These are phyloP conservation scores for Thecocarcelia acutangulata DNA, from an alignment of 2,888 invertebrate genomes.

Conservation along the genomic window DNA sequence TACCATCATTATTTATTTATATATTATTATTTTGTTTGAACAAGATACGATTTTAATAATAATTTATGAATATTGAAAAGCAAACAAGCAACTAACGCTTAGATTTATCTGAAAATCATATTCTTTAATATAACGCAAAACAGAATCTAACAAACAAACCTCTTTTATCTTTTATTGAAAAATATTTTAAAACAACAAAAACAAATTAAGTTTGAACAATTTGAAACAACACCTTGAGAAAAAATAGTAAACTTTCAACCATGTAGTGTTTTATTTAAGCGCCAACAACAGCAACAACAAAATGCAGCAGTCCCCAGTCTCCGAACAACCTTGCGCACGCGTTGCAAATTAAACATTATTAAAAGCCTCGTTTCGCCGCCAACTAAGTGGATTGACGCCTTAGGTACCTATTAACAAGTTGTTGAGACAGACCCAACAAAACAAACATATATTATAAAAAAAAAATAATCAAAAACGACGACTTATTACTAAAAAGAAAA, in stretches of 20 bases:
- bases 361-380: constrained; percentile 64
- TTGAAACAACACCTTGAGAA: constrained; percentile 53
- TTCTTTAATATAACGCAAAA: constrained; percentile 20
- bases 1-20: constrained; percentile 3
- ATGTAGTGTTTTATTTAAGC: constrained; percentile 32
- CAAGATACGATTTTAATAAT: constrained; percentile 40
- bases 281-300: constrained; percentile 29
- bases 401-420: constrained; percentile 55
- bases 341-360: constrained; percentile 65
- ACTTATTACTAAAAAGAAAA: not conserved
- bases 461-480: constrained; percentile 37
- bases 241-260: constrained; percentile 32
- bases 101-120: constrained; percentile 39
- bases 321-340: constrained; percentile 65
- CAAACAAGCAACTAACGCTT: constrained; percentile 34
- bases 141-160: not conserved
- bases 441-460: constrained; percentile 45
- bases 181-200: constrained; percentile 9
- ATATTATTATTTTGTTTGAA: constrained; percentile 9
- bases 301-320: constrained; percentile 33
- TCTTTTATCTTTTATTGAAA: constrained; percentile 4
- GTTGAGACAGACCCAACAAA: constrained; percentile 34
- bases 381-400: constrained; percentile 63
- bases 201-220: constrained; percentile 36
- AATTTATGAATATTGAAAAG: constrained; percentile 58